A percentile compares a stretch with the other conserved stretches of the same genome.
Conservation (phyloP, 2,113 vertebrate genomes). For the Saccopteryx bilineata region DNA sequence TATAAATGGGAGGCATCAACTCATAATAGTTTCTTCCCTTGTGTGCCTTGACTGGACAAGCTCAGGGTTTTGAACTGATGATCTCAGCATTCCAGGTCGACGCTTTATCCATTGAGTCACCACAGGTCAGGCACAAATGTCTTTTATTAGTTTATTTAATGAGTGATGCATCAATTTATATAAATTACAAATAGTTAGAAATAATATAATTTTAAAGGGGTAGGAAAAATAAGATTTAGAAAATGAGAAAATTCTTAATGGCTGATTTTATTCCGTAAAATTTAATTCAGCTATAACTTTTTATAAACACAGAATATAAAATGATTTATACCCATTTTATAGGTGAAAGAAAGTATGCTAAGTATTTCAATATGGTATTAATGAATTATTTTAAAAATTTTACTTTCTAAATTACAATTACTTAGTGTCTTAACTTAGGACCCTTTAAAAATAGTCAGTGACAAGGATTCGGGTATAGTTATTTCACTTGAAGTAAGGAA, state of each 20-base stretch:
- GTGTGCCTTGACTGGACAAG: too few relatives aligned
- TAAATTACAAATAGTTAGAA: conserved; percentile 5
- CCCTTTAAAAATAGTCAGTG: not conserved
- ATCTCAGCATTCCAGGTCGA: too few relatives aligned
- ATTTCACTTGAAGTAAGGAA: not conserved
- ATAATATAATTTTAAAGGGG: conserved; percentile 40
- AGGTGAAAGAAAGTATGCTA: not conserved
- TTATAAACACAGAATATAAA: not conserved
- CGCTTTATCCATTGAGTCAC: too few relatives aligned
- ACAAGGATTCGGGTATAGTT: not conserved
- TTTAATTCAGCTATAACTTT: conserved; percentile 8
- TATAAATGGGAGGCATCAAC: too few relatives aligned
- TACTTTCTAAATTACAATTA: not conserved
- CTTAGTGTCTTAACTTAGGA: not conserved
- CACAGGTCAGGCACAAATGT: not conserved
- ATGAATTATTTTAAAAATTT: not conserved
- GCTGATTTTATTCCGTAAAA: conserved; percentile 9
- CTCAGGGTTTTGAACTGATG: too few relatives aligned
- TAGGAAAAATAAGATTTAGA: not conserved
- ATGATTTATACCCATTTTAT: not conserved
- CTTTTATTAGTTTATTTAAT: conserved; percentile 23
- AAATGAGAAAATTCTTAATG: conserved; percentile 42
- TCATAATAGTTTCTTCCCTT: too few relatives aligned
- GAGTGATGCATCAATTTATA: not conserved
- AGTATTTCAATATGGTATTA: not conserved